A percentile compares a stretch with the other conserved stretches of the same genome.
Evolutionary conservation across 2,888 invertebrate genomes (phyloP).

Genomic region (Crocallis elinguaria): DNA sequence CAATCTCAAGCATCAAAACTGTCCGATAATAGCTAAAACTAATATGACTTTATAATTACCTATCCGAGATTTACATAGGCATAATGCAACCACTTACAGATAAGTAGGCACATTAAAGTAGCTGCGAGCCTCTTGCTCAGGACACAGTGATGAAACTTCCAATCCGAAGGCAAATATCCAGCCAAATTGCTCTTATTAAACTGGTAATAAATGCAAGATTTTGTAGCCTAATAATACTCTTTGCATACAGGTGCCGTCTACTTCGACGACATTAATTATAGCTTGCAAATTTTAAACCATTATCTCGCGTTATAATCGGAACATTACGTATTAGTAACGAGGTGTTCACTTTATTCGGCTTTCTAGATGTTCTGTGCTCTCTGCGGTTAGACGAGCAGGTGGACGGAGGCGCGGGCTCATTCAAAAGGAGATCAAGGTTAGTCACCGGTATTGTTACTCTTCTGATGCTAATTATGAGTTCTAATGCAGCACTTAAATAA

Average conservation of each 20-base stretch:
- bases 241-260: slow-evolving; percentile 30
- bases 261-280: slow-evolving; percentile 43
- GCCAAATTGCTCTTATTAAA: slow-evolving; percentile 50
- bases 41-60: slow-evolving; percentile 48
- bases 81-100: slow-evolving; percentile 22
- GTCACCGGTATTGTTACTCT: slow-evolving; percentile 64
- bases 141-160: slow-evolving; percentile 47
- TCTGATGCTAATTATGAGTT: slow-evolving; percentile 65
- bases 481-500: slow-evolving; percentile 57
- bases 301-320: slow-evolving; percentile 25
- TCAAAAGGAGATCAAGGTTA: slow-evolving; percentile 74
- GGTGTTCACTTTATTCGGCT: slow-evolving; percentile 35
- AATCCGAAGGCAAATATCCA: slow-evolving; percentile 49
- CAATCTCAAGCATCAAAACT: slow-evolving; percentile 30
- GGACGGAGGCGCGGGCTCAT: slow-evolving; percentile 50
- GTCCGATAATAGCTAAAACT: slow-evolving; percentile 41
- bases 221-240: slow-evolving; percentile 40
- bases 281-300: slow-evolving; percentile 26
- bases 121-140: slow-evolving; percentile 33
- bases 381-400: slow-evolving; percentile 52
- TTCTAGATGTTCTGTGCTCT: slow-evolving; percentile 44
- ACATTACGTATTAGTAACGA: slow-evolving; percentile 31
- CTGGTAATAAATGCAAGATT: slow-evolving; percentile 40
- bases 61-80: slow-evolving; percentile 41
- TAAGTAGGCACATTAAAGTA: slow-evolving; percentile 19